These are phyloP conservation scores for Drosophila sulfurigaster DNA, from an alignment of 1,140 invertebrate species.

Conservation along the genomic window DNA sequence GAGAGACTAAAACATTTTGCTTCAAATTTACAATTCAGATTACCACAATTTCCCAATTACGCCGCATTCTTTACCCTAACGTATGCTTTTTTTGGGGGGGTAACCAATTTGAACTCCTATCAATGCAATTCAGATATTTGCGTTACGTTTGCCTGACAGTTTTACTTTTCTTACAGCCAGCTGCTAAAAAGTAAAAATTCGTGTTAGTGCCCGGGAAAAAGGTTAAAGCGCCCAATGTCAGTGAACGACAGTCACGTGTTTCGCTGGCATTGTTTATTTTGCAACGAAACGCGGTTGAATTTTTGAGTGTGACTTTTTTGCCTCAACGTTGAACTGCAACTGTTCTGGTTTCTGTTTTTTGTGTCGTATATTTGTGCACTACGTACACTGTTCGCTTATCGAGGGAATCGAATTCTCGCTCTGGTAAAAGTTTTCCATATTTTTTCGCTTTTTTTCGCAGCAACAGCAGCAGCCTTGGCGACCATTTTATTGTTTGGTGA, in stretches of 20 bases:
- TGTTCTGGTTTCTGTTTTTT: constrained; percentile 10
- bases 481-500: constrained; percentile 73
- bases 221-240: constrained; percentile 5
- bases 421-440: constrained; percentile 58
- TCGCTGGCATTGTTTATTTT: constrained; percentile 28
- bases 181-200: not conserved
- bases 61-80: not conserved
- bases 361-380: not conserved
- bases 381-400: constrained; percentile 48
- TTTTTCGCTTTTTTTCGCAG: constrained; percentile 24
- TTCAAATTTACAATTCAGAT: too few species aligned
- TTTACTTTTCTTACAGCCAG: not conserved
- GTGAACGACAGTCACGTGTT: constrained; percentile 22
- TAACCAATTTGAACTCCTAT: not conserved
- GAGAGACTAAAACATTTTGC: too few species aligned
- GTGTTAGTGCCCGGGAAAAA: not conserved
- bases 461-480: constrained; percentile 58
- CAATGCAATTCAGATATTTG: constrained; percentile 2
- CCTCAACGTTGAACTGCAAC: not conserved
- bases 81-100: not conserved
- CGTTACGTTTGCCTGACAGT: not conserved
- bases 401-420: constrained; percentile 71
- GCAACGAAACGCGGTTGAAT: constrained; percentile 27
- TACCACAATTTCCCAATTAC: not conserved
- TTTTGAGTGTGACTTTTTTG: constrained; percentile 35